Base-by-base conservation (phyloP, 1,140 invertebrate genomes). In the Magallana ariakensis region DNA sequence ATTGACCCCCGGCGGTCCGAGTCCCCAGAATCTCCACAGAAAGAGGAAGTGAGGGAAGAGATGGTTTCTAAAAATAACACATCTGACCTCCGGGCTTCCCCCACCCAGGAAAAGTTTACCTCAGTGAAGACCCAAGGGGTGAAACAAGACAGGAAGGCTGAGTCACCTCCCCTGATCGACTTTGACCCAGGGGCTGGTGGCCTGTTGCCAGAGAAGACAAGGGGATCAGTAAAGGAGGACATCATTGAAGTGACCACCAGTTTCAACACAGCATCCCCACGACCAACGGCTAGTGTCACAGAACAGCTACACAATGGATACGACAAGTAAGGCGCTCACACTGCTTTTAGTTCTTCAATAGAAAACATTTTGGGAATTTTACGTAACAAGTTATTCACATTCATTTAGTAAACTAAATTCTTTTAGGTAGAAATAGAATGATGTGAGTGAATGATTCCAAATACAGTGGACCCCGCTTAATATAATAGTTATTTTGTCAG, bases 201-300 rank as follows among this genome's bases (percentile, higher is more conserved):
- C 33, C 33, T 4, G 33, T 46, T 46, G 22, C 22, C 66, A 13
- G 80, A 82, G 80, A 56, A 82, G 80, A 54, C 80, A 16, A 19
- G 4, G 6, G 5, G 10, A 22, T 11, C 80, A 16, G 5, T 82
- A 53, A 55, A 56, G 19, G 80, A 82, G 7, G 80, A 82, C 19
- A 9, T 82, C n/a, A 54, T 82, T 10, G 80, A 82, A 56, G 80
- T 54, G 46, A 55, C 80, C 15, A 82, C 80, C 8, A 82, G 80
- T 56, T 82, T 82, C 22, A 75, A 75, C 22, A 75, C 66, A 0
- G 66, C 66, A 2, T 75, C 66, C 7, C 66, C 66, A 19, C 22
- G 22, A 33, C 66, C 22, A 10, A 13, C 66, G 66, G 33, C 19
- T 26, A 13, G 10, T 33, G 26, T 75, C 22, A 75, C 66, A 13